Evolutionary conservation across 30 jellyfish, hydroid and myxozoan species (phyloP).

Genomic region (Cassiopea andromeda): DNA sequence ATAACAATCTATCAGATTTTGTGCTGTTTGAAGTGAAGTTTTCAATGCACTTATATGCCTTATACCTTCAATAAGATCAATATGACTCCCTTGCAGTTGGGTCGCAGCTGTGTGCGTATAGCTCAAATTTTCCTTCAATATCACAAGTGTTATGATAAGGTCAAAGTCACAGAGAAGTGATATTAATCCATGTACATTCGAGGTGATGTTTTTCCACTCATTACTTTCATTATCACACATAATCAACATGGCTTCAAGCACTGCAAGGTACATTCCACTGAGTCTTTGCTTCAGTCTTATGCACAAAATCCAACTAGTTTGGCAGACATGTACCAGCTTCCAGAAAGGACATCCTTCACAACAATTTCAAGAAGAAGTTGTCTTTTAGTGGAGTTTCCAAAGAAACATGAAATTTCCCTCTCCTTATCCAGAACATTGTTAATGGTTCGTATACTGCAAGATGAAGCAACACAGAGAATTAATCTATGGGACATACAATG

Average conservation of each 20-base stretch:
- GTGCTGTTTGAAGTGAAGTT: slow-evolving; percentile 9
- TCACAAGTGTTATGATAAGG: background rate
- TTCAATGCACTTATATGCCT: background rate
- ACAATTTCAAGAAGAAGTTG: slow-evolving; percentile 1
- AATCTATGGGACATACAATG: slow-evolving; percentile 33
- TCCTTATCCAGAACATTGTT: background rate
- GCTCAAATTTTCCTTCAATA: background rate
- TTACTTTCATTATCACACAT: slow-evolving; percentile 26
- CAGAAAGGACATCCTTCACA: background rate
- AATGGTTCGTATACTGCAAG: slow-evolving; percentile 3
- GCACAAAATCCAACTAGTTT: slow-evolving; percentile 62
- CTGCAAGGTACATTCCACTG: slow-evolving; percentile 30
- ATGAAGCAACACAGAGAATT: slow-evolving; percentile 1
- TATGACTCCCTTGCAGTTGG: slow-evolving; percentile 36
- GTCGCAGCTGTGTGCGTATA: slow-evolving; percentile 28
- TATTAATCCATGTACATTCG: background rate
- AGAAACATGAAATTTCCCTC: background rate
- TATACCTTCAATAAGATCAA: slow-evolving; percentile 25
- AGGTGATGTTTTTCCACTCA: background rate
- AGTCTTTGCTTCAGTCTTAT: background rate
- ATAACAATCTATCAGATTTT: slow-evolving; percentile 1
- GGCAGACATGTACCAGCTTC: slow-evolving; percentile 33
- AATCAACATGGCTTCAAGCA: slow-evolving; percentile 29
- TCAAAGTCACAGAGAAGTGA: slow-evolving; percentile 1
- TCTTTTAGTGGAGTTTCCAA: slow-evolving; percentile 1